Base-by-base conservation (phyloP, 1,140 invertebrate species). In the Drosophila asahinai region DNA sequence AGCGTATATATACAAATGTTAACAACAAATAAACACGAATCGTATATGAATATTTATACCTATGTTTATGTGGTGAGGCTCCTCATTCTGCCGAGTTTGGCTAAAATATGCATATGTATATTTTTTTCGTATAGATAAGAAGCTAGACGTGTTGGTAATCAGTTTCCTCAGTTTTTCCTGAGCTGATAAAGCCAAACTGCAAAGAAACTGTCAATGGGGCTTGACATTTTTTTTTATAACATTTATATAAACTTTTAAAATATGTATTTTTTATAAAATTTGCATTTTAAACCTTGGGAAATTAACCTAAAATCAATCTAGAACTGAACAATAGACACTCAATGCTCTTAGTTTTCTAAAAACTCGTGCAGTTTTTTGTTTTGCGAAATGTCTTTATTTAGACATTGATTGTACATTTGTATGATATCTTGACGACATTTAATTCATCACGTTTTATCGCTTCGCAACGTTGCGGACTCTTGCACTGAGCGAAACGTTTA, bases 361-460 rank as follows among this genome's bases (percentile, higher is more conserved):
- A 40, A 64, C 11, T 30, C 33, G 12, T 57, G 6, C 5, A 27
- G 0, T 27, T 27, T 49, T 40, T 73, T 38, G 19, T 62, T 72
- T 38, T 12, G 33, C 27, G 11, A 27, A 43, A 19, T 58, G 27
- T 70, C 36, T 72, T 47, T 60, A 38, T 64, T 36, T 43, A 30
- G 17, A 54, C 17, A 59, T 70, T 43, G 33, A 5, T 51, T 60
- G 27, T 66, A 66, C 17, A 25, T 58, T n/a, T 54, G 19, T 75
- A 33, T 43, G 43, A 67, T 51, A 77, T 45, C 54, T 63, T 63
- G 57, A 63, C 58, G 52, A 63, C 51, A 58, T 58, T 51, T 30
- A 77, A 57, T 47, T 78, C 58, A 72, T 78, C 76, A 80, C 74
- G 72, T 77, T 77, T 57, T 60, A 30, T 45, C 36, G 48, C 27